Evolutionary conservation across 2,888 invertebrate species (phyloP), one percentile per base, ranked within the genome.

Genomic region (Pseudanteris insignis): DNA sequence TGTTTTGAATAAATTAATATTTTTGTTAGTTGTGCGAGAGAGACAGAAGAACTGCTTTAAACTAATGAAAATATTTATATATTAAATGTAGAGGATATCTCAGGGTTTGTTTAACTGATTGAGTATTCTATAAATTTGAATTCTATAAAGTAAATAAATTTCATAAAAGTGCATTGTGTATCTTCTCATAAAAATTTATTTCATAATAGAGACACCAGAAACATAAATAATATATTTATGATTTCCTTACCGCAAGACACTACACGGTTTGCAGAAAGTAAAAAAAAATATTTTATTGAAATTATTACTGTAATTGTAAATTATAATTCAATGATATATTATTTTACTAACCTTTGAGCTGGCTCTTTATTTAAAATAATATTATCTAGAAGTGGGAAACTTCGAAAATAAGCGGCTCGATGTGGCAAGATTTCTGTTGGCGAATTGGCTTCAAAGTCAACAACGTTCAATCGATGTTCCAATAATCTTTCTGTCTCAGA

Each of bases 321-420:
- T n/a, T n/a, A 50, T 21, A 50, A 33, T 53, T 5, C 1, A 5
- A 48, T 48, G 29, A 37, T 34, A 28, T 21, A 9, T 24, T 18
- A 18, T 33, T 13, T n/a, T 26, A 13, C 34, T 15, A 34, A 87
- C 88, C 86, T 86, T 74, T 84, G 84, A 50, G 86, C 84, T 28
- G 89, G 89, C 70, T 89, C 89, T 80, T 89, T 89, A 77, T 89
- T 91, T 58, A 93, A 83, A 51, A 88, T 83, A 24, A 86, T 85
- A 63, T 84, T 86, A 80, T 94, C 92, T 64, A 97, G 84, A 29
- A 91, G 81, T 38, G 96, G 96, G 83, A 97, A 94, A 74, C 86
- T 90, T 79, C 90, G 84, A 83, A 88, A 86, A 81, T 88, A 88
- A 14, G 88, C 86, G 63, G 88, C 86, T 72, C 88, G 85, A 79